Conservation (phyloP, 1,140 invertebrate genomes). For the Samia ricini region DNA sequence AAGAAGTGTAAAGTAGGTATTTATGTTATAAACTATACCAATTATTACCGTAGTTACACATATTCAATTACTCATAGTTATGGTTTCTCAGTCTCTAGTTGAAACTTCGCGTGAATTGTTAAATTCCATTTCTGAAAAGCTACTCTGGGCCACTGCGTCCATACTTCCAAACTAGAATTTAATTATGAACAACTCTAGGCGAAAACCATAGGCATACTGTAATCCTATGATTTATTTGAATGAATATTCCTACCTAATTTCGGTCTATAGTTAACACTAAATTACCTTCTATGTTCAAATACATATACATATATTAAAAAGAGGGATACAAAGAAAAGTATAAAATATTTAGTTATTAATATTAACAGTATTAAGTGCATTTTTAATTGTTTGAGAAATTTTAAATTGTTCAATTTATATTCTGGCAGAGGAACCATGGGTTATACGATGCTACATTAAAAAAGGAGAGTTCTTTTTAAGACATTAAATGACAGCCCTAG, state of each 20-base stretch:
- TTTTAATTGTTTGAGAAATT: no score
- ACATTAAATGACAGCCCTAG: constrained; percentile 7
- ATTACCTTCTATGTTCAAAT: no score
- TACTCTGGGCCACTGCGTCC: constrained; percentile 48
- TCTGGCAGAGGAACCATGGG: background rate
- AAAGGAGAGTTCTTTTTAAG: constrained; percentile 16
- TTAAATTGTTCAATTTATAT: no score
- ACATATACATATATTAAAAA: no score
- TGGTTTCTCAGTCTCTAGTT: constrained; percentile 50
- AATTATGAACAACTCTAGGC: constrained; percentile 63
- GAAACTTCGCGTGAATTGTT: constrained; percentile 68
- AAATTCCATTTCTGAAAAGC: constrained; percentile 67
- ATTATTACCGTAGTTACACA: constrained; percentile 21
- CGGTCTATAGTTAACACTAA: no score
- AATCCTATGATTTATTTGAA: background rate
- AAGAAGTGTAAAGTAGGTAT: background rate
- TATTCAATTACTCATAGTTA: constrained; percentile 48
- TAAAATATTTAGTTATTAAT: no score
- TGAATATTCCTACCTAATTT: background rate
- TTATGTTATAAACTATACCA: constrained; percentile 14
- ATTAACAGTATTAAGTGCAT: no score
- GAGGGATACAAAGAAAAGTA: no score
- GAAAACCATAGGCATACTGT: constrained; percentile 7
- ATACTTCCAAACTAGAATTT: constrained; percentile 67
- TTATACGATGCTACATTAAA: constrained; percentile 21